Conservation (phyloP, 1,140 invertebrate genomes). For the Drosophila serrata region DNA sequence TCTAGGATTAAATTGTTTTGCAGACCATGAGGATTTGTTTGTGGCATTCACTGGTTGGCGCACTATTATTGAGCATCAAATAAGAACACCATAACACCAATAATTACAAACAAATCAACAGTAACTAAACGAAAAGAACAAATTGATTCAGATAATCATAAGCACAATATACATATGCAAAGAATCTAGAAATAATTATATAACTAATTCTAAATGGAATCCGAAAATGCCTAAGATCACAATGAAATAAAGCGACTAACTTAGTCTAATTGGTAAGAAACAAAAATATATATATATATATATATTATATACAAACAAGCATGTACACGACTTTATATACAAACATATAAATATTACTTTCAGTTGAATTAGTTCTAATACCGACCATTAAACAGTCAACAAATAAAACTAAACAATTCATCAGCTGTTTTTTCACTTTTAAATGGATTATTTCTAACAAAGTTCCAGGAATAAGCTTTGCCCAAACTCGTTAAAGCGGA, state of each 20-base stretch:
- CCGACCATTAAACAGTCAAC: slow-evolving; percentile 55
- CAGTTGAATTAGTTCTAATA: slow-evolving; percentile 75
- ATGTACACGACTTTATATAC: slow-evolving; percentile 56
- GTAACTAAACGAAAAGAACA: slow-evolving; percentile 44
- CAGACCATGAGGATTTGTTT: background rate
- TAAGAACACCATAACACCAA: slow-evolving; percentile 32
- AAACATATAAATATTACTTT: slow-evolving; percentile 39
- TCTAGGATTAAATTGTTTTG: slow-evolving; percentile 22
- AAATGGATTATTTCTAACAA: background rate
- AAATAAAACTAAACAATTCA: slow-evolving; percentile 55
- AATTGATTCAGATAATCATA: slow-evolving; percentile 77
- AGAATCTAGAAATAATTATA: slow-evolving; percentile 55
- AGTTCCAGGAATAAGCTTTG: no score
- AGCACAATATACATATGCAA: slow-evolving; percentile 65
- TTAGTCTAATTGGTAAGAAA: slow-evolving; percentile 72
- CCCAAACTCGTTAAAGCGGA: no score
- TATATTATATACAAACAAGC: slow-evolving; percentile 49
- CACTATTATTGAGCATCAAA: slow-evolving; percentile 21
- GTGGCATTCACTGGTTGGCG: slow-evolving; percentile 1
- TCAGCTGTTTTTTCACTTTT: background rate
- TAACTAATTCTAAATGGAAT: slow-evolving; percentile 28
- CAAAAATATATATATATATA: slow-evolving; percentile 50
- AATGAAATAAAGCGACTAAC: slow-evolving; percentile 50
- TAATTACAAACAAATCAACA: slow-evolving; percentile 16
- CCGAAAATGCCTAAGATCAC: slow-evolving; percentile 50